A percentile compares a stretch with the other conserved stretches of the same genome.
phyloP scores from a whole-genome alignment of 2,113 vertebrate genomes.

The Pristiophorus japonicus region DNA sequence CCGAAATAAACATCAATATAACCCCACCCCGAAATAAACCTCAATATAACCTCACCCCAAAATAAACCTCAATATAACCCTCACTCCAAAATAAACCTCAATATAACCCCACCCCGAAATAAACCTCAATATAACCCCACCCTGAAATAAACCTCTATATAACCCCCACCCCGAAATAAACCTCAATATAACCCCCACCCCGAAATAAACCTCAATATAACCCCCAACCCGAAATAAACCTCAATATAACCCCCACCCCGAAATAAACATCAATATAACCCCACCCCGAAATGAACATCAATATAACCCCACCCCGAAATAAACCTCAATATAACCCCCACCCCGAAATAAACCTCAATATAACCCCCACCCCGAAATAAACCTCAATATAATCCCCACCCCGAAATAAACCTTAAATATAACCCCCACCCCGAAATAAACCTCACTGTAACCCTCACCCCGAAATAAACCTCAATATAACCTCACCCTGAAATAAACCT shows the following conservation, averaged over 20 bases:
- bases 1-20: neutral
- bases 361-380: neutral
- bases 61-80: neutral
- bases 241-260: neutral
- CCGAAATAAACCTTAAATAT: neutral
- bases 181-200: neutral
- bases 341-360: neutral
- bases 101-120: neutral
- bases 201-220: neutral
- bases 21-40: neutral
- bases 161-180: neutral
- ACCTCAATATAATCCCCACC: neutral
- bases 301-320: neutral
- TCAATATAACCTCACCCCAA: neutral
- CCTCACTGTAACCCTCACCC: neutral
- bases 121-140: neutral
- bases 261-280: neutral
- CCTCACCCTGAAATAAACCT: no score
- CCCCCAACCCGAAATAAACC: neutral
- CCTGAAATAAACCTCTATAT: neutral
- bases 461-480: neutral
- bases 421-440: neutral
- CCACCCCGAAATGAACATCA: neutral
- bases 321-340: neutral
- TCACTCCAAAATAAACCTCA: neutral